phyloP scores from a whole-genome alignment of 1,140 invertebrate species.

The Trichomalopsis sarcophagae region DNA sequence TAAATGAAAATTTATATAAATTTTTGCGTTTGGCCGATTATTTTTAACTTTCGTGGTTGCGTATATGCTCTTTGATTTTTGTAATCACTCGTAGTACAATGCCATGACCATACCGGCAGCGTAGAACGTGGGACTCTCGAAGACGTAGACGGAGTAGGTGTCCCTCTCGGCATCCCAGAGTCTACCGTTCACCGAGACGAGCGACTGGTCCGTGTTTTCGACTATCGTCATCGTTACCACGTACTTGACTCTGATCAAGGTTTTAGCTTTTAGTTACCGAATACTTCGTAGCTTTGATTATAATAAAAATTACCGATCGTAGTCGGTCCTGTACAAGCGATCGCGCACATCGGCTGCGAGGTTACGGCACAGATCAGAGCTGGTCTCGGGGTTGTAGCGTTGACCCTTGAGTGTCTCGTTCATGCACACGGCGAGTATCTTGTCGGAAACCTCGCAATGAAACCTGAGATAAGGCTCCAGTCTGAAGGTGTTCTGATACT shows the following conservation, averaged over 20 bases:
- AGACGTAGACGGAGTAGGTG: conserved; percentile 73
- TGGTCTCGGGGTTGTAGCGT: conserved; percentile 56
- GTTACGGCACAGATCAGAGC: conserved; percentile 54
- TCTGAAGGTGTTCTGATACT: conserved; percentile 64
- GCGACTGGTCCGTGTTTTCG: conserved; percentile 76
- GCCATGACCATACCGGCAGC: conserved; percentile 76
- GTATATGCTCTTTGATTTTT: neutral
- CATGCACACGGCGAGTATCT: conserved; percentile 59
- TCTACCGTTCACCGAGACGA: conserved; percentile 74
- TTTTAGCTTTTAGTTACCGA: neutral
- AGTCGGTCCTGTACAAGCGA: conserved; percentile 57
- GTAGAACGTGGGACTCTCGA: conserved; percentile 76
- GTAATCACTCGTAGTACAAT: conserved; percentile 76
- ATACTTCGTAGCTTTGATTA: neutral
- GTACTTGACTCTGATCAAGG: conserved; percentile 76
- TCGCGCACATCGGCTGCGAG: conserved; percentile 57
- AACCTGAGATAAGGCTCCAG: conserved; percentile 57
- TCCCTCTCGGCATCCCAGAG: conserved; percentile 78
- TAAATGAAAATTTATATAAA: conserved; percentile 39
- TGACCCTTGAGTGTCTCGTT: conserved; percentile 45
- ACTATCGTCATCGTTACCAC: conserved; percentile 77
- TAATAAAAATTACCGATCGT: conserved; percentile 57
- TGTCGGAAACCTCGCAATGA: conserved; percentile 56
- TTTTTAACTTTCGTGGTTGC: neutral
- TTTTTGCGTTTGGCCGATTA: conserved; percentile 6